A percentile compares a stretch with the other conserved stretches of the same genome.
Evolutionary conservation across 2,797 vertebrate genomes (phyloP).

Genomic region (Phalanger gymnotis): DNA sequence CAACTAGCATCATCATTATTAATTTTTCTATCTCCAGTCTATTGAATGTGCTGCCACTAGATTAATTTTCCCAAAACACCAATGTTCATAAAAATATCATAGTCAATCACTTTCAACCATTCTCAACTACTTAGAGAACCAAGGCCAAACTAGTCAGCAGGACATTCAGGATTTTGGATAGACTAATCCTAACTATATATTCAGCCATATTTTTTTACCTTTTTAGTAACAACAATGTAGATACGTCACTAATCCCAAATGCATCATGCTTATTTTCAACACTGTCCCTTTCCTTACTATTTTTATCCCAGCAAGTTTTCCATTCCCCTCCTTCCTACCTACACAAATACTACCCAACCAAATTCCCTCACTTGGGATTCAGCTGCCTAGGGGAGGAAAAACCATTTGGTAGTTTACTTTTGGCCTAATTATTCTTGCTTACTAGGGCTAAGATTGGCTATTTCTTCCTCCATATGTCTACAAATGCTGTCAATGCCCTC

Average conservation of each 20-base stretch:
- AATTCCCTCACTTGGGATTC: not conserved
- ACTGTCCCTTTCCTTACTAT: not conserved
- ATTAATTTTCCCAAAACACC: not conserved
- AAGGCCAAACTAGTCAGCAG: not conserved
- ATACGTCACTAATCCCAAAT: not conserved
- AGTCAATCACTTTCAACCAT: not conserved
- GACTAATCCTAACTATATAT: not conserved
- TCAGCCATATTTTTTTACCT: not conserved
- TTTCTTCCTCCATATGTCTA: not conserved
- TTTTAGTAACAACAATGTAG: not conserved
- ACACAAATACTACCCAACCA: not conserved
- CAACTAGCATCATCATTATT: not conserved
- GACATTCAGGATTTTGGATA: not conserved
- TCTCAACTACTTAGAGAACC: not conserved
- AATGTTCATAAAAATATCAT: not conserved
- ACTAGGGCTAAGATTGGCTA: not conserved
- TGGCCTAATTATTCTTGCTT: slow-evolving; percentile 8
- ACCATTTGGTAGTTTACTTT: not conserved
- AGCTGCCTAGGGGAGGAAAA: not conserved
- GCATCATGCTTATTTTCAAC: not conserved
- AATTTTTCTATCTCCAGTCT: not conserved
- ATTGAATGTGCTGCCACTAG: not conserved
- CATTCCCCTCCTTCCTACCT: not conserved
- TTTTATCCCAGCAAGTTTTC: not conserved
- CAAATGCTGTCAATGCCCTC: not conserved